These are phyloP conservation scores for Ibidorhyncha struthersii DNA, from an alignment of 2,113 vertebrate genomes.

Conservation along the genomic window DNA sequence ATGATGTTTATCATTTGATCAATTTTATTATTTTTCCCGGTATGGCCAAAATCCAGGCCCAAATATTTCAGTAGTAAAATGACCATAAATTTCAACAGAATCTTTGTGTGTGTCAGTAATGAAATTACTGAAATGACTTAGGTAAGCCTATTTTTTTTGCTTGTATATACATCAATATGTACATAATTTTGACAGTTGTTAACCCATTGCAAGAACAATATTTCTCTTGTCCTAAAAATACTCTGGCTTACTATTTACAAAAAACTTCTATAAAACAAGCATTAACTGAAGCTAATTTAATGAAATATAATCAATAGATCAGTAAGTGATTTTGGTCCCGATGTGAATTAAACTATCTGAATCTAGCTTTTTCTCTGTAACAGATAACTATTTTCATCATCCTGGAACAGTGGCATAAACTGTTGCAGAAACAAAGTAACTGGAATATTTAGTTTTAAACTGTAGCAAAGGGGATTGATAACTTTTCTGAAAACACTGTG, in stretches of 20 bases:
- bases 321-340: neutral
- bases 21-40: neutral
- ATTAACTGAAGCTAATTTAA: conserved; percentile 40
- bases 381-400: neutral
- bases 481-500: neutral
- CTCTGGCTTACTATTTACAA: neutral
- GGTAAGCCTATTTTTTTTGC: neutral
- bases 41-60: neutral
- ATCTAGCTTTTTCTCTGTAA: neutral
- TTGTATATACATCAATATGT: neutral
- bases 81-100: neutral
- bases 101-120: neutral
- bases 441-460: neutral
- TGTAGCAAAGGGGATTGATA: neutral
- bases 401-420: neutral
- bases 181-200: neutral
- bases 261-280: neutral
- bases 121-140: neutral
- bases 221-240: neutral
- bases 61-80: neutral
- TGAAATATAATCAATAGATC: neutral
- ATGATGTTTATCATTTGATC: neutral
- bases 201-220: neutral
- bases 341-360: neutral
- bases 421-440: neutral